Evolutionary conservation across 2,888 invertebrate species (phyloP).

Genomic region (Agriopis marginaria): DNA sequence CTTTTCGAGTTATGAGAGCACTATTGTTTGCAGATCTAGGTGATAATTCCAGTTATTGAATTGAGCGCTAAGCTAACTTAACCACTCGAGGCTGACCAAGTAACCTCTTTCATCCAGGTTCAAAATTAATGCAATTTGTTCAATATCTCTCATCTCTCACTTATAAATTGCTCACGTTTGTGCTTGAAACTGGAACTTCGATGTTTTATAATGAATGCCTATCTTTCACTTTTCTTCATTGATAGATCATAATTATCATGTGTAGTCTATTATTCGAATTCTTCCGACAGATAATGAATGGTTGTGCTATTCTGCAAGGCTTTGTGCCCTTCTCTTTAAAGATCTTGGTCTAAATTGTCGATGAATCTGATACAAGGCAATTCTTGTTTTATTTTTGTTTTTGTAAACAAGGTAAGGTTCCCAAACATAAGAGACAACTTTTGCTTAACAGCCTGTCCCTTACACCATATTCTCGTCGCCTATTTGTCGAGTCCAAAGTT

Average conservation of each 20-base stretch:
- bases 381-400: background rate
- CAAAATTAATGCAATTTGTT: constrained; percentile 14
- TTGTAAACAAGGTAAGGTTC: constrained; percentile 13
- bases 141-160: constrained; percentile 2
- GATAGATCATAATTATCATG: constrained; percentile 21
- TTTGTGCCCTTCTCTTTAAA: constrained; percentile 9
- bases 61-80: constrained; percentile 23
- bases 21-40: constrained; percentile 44
- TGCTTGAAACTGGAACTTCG: constrained; percentile 10
- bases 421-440: constrained; percentile 20
- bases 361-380: background rate
- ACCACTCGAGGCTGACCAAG: constrained; percentile 10
- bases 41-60: constrained; percentile 38
- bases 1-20: constrained; percentile 44
- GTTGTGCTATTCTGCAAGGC: constrained; percentile 11
- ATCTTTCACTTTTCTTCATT: constrained; percentile 30
- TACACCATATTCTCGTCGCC: constrained; percentile 43
- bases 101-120: constrained; percentile 19
- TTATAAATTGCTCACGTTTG: constrained; percentile 23
- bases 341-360: background rate
- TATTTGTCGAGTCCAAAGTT: constrained; percentile 45
- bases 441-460: constrained; percentile 36
- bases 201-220: constrained; percentile 5
- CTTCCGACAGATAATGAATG: constrained; percentile 4
- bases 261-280: constrained; percentile 2